These are phyloP conservation scores for Lagodon rhomboides DNA, from an alignment of 2,797 vertebrate species.

Conservation along the genomic window DNA sequence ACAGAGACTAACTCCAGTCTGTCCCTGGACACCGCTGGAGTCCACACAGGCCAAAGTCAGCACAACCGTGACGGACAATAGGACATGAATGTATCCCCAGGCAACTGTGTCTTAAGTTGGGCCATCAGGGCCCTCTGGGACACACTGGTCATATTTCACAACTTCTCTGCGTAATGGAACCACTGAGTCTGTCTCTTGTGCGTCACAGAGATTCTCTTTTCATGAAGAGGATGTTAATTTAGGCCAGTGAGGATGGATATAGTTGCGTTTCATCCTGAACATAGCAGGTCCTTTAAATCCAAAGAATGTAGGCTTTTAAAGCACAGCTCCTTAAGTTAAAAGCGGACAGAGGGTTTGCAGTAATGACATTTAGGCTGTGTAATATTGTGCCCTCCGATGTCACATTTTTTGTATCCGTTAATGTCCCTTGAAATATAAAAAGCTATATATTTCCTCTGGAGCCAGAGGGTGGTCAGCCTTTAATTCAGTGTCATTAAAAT, in stretches of 20 bases:
- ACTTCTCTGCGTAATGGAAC: conserved; percentile 84
- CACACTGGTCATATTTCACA: conserved; percentile 79
- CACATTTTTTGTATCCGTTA: background rate
- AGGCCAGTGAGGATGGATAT: conserved; percentile 33
- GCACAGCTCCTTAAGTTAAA: background rate
- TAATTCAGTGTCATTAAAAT: conserved; percentile 11
- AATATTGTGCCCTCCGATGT: background rate
- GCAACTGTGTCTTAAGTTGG: conserved; percentile 50
- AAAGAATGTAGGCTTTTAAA: background rate
- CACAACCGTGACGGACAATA: conserved; percentile 60
- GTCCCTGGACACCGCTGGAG: conserved; percentile 64
- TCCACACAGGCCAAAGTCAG: conserved; percentile 53
- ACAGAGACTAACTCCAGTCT: conserved; percentile 39
- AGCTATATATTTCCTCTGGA: background rate
- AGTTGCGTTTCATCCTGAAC: conserved; percentile 26
- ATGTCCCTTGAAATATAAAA: background rate
- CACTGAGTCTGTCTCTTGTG: conserved; percentile 69
- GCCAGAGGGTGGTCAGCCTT: background rate
- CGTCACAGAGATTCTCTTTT: conserved; percentile 74
- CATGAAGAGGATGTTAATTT: conserved; percentile 45
- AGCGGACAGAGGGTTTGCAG: background rate
- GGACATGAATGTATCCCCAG: conserved; percentile 59
- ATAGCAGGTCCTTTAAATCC: conserved; percentile 20
- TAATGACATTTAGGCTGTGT: background rate
- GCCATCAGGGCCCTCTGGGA: conserved; percentile 55